Base-by-base conservation (phyloP, 2,888 invertebrate species). In the Labia minor region DNA sequence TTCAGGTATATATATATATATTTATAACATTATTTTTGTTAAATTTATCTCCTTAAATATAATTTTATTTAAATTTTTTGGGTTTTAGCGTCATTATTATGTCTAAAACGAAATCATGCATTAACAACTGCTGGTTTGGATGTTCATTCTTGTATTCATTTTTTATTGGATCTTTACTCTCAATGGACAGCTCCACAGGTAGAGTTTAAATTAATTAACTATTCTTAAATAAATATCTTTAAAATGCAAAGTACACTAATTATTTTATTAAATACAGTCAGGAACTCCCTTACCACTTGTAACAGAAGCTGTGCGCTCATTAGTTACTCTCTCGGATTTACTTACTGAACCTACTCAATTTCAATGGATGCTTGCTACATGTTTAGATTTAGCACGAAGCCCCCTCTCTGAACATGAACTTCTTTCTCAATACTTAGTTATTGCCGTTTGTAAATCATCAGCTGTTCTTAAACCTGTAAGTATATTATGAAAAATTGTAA, bases 131-230 rank as follows among this genome's bases (percentile, higher is more conserved):
- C 84, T 70, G 88, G 86, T 11, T 82, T 97, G 37, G 96, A 97
- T 78, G 82, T 95, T 26, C 90, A 91, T 76, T 97, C 96, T 68
- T 97, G 96, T 78, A 79, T 96, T 66, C 93, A 94, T 76, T 88
- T 97, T 75, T 81, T 97, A 18, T 85, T 95, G 76, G 96, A 97
- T 77, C 85, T 96, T 33, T 93, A 92, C 71, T 85, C 90, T 1
- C 92, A 94, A 67, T 86, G 88, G 84, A 77, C 86, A 69, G 79
- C 81, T 65, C 78, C 82, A 11, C 80, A 81, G 72, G 84, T 85
- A 73, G n/a, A n/a, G n/a, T n/a, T n/a, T n/a, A n/a, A n/a, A n/a
- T n/a, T n/a, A n/a, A n/a, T n/a, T n/a, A n/a, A 77, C 76, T 74
- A 63, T 68, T 63, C 20, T 16, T n/a, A n/a, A 64, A 64, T 6